Percentiles rank a stretch among this genome's conserved stretches.
These are phyloP conservation scores for Mycogona germanica DNA, from an alignment of 2,888 invertebrate genomes.

Conservation along the genomic window DNA sequence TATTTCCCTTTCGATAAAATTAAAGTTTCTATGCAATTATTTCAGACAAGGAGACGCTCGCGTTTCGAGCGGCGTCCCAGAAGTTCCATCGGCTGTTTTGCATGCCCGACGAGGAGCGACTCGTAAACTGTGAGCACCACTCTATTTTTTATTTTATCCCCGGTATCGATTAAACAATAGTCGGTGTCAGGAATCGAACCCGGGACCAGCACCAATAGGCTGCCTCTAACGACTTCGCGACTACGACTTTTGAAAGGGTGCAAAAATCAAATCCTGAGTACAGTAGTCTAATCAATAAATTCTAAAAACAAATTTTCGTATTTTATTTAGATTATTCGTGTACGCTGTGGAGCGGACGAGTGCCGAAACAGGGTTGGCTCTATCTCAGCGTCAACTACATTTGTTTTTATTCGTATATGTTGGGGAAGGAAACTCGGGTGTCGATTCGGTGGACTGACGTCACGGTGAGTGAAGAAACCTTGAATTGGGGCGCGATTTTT, in stretches of 20 bases:
- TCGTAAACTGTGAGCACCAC: slow-evolving; percentile 71
- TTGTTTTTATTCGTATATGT: slow-evolving; percentile 89
- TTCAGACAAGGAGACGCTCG: slow-evolving; percentile 75
- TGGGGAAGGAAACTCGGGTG: slow-evolving; percentile 79
- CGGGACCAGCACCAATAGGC: no score
- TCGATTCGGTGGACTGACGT: slow-evolving; percentile 85
- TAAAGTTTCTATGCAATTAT: no score
- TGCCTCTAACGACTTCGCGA: no score
- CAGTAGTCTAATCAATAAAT: background rate
- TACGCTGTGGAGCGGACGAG: slow-evolving; percentile 83
- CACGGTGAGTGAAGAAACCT: slow-evolving; percentile 41
- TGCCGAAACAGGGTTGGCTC: slow-evolving; percentile 94
- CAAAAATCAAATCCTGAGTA: no score
- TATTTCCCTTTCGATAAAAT: no score
- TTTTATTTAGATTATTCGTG: slow-evolving; percentile 39
- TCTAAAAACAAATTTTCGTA: background rate
- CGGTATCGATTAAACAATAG: no score
- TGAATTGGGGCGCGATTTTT: background rate
- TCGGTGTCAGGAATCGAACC: no score
- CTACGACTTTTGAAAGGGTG: no score
- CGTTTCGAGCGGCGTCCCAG: slow-evolving; percentile 59
- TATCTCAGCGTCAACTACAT: slow-evolving; percentile 94
- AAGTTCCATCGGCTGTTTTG: slow-evolving; percentile 82
- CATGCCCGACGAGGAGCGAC: slow-evolving; percentile 83
- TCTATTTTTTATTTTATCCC: no score